These are phyloP conservation scores for Plemyria rubiginata DNA, from an alignment of 2,888 invertebrate species.

Conservation along the genomic window DNA sequence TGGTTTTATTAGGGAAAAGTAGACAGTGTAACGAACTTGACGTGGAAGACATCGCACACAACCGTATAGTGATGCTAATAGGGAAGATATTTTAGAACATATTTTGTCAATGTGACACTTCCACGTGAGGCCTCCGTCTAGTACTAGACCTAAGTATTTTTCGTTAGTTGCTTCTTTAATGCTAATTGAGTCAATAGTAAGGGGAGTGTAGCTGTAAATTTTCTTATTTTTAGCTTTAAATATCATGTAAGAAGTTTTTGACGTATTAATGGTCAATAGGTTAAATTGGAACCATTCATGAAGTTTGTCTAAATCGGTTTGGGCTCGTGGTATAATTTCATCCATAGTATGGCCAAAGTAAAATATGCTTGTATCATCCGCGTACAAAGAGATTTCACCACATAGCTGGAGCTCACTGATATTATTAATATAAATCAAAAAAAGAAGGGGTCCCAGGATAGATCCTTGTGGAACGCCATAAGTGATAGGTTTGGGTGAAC, in stretches of 20 bases:
- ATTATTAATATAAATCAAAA: neutral
- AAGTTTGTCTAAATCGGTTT: neutral
- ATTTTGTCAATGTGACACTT: neutral
- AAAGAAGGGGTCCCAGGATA: too few species aligned
- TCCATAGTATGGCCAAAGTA: neutral
- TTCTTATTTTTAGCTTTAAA: too few species aligned
- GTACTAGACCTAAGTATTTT: slow-evolving; percentile 5
- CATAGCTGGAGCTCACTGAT: slow-evolving; percentile 7
- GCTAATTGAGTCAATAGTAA: too few species aligned
- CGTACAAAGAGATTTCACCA: slow-evolving; percentile 23
- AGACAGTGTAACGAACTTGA: slow-evolving; percentile 8
- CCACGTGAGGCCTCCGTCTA: slow-evolving; percentile 5
- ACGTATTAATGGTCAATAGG: too few species aligned
- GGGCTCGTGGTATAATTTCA: slow-evolving; percentile 7
- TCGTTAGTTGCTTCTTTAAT: neutral
- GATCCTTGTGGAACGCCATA: too few species aligned
- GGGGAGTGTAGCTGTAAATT: too few species aligned
- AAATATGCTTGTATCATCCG: slow-evolving; percentile 18
- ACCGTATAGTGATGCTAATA: neutral
- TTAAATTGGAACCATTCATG: neutral
- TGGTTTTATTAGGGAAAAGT: neutral
- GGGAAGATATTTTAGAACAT: neutral
- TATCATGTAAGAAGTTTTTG: too few species aligned
- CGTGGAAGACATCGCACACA: slow-evolving; percentile 11
- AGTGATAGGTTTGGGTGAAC: too few species aligned